Conservation (phyloP, 1,140 invertebrate species). For the Pogonomyrmex barbatus region DNA sequence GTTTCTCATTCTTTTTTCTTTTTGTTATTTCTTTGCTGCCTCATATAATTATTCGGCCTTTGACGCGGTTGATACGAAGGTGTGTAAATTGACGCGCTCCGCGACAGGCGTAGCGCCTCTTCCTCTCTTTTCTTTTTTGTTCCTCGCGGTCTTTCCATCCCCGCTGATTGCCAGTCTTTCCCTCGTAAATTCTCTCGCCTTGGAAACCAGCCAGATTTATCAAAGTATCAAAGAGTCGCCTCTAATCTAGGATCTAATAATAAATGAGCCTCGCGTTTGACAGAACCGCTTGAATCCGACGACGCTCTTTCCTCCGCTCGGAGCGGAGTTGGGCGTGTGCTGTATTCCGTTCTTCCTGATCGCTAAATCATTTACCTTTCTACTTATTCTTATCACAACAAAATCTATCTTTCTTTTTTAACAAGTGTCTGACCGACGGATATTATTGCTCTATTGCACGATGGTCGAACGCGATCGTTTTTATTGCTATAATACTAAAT, state of each 20-base stretch:
- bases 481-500: conserved; percentile 8
- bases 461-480: conserved; percentile 12
- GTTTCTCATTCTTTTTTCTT: background rate
- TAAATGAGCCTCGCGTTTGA: conserved; percentile 33
- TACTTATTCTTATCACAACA: background rate
- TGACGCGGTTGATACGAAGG: background rate
- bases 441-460: conserved; percentile 40
- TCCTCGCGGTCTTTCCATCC: background rate
- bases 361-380: background rate
- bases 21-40: background rate
- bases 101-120: background rate
- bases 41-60: conserved; percentile 30
- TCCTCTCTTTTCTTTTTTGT: background rate
- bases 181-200: conserved; percentile 46
- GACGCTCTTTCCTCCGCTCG: background rate
- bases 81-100: conserved; percentile 18
- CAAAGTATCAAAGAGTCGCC: conserved; percentile 42
- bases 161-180: conserved; percentile 7
- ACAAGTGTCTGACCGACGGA: background rate
- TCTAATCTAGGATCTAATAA: conserved; percentile 35
- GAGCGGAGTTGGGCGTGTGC: background rate
- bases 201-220: conserved; percentile 41
- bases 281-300: conserved; percentile 18
- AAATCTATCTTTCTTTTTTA: background rate
- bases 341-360: background rate